Percentiles rank a stretch among this genome's conserved stretches.
These are phyloP conservation scores for Fissipunctia ypsillon DNA, from an alignment of 2,888 invertebrate genomes.

Conservation along the genomic window DNA sequence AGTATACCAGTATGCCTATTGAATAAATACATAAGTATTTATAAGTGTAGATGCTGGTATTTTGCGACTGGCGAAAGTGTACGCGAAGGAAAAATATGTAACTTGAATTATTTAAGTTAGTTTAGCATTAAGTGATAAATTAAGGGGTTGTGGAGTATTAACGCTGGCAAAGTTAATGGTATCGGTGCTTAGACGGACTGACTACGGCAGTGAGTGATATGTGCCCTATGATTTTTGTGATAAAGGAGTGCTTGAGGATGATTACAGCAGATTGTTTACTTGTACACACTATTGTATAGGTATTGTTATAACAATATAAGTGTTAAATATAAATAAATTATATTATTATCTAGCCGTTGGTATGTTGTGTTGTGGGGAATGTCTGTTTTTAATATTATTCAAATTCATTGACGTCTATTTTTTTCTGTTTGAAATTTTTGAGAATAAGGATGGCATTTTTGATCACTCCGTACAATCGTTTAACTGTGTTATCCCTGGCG, in stretches of 20 bases:
- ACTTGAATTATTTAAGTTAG: conserved; percentile 71
- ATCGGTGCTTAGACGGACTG: conserved; percentile 76
- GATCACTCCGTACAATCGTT: conserved; percentile 6
- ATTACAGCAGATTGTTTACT: conserved; percentile 78
- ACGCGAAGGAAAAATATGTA: conserved; percentile 72
- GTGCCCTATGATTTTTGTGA: conserved; percentile 86
- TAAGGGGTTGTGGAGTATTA: conserved; percentile 56
- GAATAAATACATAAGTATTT: conserved; percentile 67
- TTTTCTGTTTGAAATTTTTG: conserved; percentile 66
- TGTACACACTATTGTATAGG: conserved; percentile 79
- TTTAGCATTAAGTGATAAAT: conserved; percentile 61
- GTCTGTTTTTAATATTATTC: conserved; percentile 89
- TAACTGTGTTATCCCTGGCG: conserved; percentile 6
- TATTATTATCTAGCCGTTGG: conserved; percentile 83
- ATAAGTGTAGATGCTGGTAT: conserved; percentile 62
- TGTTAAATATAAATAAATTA: conserved; percentile 85
- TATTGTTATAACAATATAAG: conserved; percentile 83
- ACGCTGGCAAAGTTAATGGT: conserved; percentile 68
- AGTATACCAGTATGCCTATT: conserved; percentile 69
- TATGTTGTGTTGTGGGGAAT: conserved; percentile 77
- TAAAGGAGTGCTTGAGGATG: conserved; percentile 75
- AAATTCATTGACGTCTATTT: conserved; percentile 77
- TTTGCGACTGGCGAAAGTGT: conserved; percentile 61
- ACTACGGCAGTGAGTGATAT: conserved; percentile 72
- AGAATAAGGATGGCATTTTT: conserved; percentile 39